These are phyloP conservation scores for Catharus bicknelli DNA, from an alignment of 2,113 vertebrate genomes.

Conservation along the genomic window DNA sequence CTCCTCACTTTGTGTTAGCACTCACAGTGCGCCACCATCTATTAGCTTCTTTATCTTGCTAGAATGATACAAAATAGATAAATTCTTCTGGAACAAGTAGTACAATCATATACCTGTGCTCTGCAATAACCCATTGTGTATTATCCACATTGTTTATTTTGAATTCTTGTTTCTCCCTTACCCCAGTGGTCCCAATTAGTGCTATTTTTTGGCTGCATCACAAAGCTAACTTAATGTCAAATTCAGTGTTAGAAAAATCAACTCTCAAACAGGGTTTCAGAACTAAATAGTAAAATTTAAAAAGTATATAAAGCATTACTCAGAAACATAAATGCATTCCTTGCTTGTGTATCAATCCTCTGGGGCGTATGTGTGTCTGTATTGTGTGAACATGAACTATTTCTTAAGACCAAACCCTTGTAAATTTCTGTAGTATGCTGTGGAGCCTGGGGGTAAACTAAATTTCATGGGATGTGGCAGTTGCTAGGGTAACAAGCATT, in stretches of 20 bases:
- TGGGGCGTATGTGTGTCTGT: not conserved
- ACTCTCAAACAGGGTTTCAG: not conserved
- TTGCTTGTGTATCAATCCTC: not conserved
- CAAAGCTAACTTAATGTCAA: not conserved
- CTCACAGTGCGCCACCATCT: not conserved
- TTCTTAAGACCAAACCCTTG: not conserved
- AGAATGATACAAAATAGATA: not conserved
- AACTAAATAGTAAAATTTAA: not conserved
- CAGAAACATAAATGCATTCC: not conserved
- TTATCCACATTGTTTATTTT: not conserved
- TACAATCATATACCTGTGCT: not conserved
- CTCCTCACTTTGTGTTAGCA: not conserved
- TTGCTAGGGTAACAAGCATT: slow-evolving; percentile 61
- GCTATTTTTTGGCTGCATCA: not conserved
- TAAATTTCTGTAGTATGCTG: not conserved
- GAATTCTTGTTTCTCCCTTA: not conserved
- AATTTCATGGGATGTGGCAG: slow-evolving; percentile 7
- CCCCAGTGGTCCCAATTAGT: not conserved
- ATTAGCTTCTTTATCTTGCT: not conserved
- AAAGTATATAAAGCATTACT: not conserved
- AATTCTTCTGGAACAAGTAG: not conserved
- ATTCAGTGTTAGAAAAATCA: not conserved
- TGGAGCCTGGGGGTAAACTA: slow-evolving; percentile 4
- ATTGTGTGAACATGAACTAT: not conserved
- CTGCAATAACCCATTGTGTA: not conserved